Evolutionary conservation across 2,113 vertebrate species (phyloP).

Genomic region (Azemiops feae): DNA sequence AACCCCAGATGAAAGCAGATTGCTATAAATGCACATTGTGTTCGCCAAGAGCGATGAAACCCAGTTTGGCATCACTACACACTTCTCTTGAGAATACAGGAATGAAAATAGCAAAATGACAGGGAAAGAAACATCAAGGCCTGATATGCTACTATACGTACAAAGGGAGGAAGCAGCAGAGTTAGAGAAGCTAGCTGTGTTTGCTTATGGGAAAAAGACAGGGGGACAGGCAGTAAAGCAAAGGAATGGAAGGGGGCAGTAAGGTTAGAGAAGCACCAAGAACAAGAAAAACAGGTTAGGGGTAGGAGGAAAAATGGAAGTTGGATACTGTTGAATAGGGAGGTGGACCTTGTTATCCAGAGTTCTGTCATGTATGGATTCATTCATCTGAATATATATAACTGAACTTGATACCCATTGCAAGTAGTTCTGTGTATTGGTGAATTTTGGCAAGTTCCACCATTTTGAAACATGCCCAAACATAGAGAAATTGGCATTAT

Average conservation of each 20-base stretch:
- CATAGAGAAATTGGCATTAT: not conserved
- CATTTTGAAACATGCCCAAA: not conserved
- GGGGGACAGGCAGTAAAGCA: not conserved
- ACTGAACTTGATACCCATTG: not conserved
- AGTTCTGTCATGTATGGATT: not conserved
- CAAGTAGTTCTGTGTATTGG: not conserved
- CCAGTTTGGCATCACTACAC: not conserved
- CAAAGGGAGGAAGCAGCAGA: not conserved
- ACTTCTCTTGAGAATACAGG: not conserved
- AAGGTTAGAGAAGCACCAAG: not conserved
- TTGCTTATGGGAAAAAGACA: not conserved
- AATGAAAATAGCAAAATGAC: not conserved
- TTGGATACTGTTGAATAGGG: not conserved
- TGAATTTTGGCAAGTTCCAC: not conserved
- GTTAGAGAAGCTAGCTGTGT: not conserved
- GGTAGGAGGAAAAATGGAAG: not conserved
- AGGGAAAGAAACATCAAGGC: not conserved
- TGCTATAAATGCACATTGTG: not conserved
- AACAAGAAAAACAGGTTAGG: not conserved
- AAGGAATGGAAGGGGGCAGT: not conserved
- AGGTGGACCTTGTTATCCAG: not conserved
- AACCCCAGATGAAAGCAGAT: not conserved
- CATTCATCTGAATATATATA: not conserved
- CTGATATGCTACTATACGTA: not conserved
- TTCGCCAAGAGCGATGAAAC: not conserved